Base-by-base conservation (phyloP, 2,888 invertebrate species). In the Halictus quadricinctus region DNA sequence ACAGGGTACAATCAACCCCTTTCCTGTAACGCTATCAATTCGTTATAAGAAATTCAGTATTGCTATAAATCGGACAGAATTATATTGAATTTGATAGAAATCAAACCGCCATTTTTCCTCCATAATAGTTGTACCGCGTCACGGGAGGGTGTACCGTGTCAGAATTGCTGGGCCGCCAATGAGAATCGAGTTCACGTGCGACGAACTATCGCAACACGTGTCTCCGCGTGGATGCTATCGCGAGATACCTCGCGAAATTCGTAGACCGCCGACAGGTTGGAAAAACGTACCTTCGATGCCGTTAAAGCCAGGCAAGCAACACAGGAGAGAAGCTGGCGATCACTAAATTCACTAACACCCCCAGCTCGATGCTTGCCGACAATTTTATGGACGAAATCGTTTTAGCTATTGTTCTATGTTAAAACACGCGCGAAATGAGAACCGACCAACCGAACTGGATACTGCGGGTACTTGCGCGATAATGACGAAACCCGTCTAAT, bases 401-500 rank as follows among this genome's bases (percentile, higher is more conserved):
- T 48, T 36, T 18, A 4, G 15, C 41, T 36, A 41, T 29, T 75
- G 46, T 78, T 7, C 18, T 13, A 48, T 15, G 72, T n/a, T 36
- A 29, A 66, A 72, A 21, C 84, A 79, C 84, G 25, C 75, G 58
- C 75, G 72, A 66, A 58, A 64, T n/a, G 21, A 78, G 36, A 72
- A 43, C 6, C 43, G 15, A 75, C n/a, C 58, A 12, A 72, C 60
- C 58, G 21, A 72, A 84, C 25, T 29, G 25, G 46, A 15, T n/a
- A 43, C 54, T 46, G 25, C 18, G 29, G 50, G 25, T 21, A 36
- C 66, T 48, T 60, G 69, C 43, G 58, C n/a, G 41, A 43, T 76
- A 79, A 84, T 90, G 90, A 90, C 83, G 89, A 90, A 90, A 90
- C 41, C 41, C 82, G 81, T 85, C 78, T 79, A 66, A 41, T 50